These are phyloP conservation scores for Colaptes auratus DNA, from an alignment of 2,113 vertebrate species.

Conservation along the genomic window DNA sequence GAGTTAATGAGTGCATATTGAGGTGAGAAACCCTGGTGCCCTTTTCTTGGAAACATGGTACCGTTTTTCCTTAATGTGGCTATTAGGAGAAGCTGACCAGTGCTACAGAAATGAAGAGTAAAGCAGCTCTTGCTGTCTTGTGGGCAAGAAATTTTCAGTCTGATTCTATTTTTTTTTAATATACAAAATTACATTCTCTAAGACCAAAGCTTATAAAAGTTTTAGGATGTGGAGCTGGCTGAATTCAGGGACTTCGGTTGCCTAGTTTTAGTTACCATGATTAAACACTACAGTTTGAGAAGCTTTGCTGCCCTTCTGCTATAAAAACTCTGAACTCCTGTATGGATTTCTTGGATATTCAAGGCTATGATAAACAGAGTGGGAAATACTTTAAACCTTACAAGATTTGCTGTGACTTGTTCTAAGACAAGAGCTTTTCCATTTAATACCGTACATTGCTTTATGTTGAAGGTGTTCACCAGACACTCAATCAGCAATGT, in stretches of 20 bases:
- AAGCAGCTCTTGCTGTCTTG: background rate
- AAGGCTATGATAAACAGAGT: background rate
- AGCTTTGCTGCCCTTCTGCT: background rate
- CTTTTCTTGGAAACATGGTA: constrained; percentile 33
- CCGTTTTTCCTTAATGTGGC: background rate
- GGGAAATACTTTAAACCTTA: background rate
- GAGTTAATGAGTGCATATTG: constrained; percentile 35
- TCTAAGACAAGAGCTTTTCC: background rate
- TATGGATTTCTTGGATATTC: background rate
- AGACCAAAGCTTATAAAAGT: constrained; percentile 1
- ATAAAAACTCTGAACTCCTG: fast-evolving
- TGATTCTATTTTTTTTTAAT: background rate
- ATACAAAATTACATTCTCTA: background rate
- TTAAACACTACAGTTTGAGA: background rate
- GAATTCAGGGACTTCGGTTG: background rate
- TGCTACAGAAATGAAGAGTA: background rate
- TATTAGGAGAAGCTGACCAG: background rate
- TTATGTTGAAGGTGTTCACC: background rate
- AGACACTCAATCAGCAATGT: constrained; percentile 1
- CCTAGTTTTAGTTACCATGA: background rate
- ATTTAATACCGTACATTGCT: background rate
- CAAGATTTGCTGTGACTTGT: background rate
- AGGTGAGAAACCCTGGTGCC: constrained; percentile 40
- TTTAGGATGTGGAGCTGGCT: background rate
- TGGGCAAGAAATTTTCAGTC: background rate